Evolutionary conservation across 1,140 invertebrate species (phyloP), one percentile per base, ranked within the genome.

Genomic region (Diuraphis noxia): DNA sequence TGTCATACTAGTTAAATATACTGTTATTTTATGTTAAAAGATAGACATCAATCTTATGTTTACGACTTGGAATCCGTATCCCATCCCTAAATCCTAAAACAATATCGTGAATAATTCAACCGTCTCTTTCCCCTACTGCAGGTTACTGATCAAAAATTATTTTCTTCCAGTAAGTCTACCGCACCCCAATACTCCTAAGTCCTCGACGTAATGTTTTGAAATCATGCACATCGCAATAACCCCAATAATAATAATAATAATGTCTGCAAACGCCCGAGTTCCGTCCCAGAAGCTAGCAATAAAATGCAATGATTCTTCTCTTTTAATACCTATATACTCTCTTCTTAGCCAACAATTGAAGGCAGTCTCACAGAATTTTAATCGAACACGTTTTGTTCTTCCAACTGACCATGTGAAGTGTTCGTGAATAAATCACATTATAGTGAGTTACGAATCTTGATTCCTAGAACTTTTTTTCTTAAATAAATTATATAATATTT

Each of bases 51-150:
- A 81, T 92, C 77, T 87, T 52, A 86, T 36, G 85, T 86, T 86
- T 86, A 86, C 49, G 84, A 91, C 43, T 49, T 79, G 40, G 49
- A 81, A 79, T 46, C 38, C 36, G n/a, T 40, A 36, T 40, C 25
- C 52, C 38, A n/a, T 88, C 34, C 52, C 36, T 88, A 88, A 63
- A 88, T 63, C 86, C 77, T 81, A 81, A 91, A 81, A 91, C 89
- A 81, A 91, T 91, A 81, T 91, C 89, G 81, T 91, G 77, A 79
- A 91, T 91, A 52, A 91, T 91, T 91, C 77, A 91, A 82, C 89
- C 89, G 13, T 19, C 46, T 23, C 87, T 88, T 72, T 30, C 52
- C 52, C 87, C 21, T 72, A 17, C 4, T 46, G n/a, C n/a, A n/a
- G 30, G n/a, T n/a, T 21, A 13, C 86, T 40, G n/a, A 46, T 82